phyloP scores from a whole-genome alignment of 2,888 invertebrate species.

The Cactoblastis cactorum region DNA sequence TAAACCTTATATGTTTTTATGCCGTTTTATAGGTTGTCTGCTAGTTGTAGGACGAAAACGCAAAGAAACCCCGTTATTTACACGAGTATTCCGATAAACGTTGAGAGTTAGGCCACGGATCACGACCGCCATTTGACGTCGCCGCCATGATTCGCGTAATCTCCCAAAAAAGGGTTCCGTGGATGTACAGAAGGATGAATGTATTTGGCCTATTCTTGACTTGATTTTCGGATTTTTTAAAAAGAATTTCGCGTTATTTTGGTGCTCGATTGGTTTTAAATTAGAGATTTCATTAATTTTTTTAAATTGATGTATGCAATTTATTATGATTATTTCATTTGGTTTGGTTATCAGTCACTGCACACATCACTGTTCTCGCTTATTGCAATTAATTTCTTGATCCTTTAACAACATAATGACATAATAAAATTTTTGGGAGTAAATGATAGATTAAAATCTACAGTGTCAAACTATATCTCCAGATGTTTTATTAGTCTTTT shows the following conservation, averaged over 20 bases:
- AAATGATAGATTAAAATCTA: too few relatives aligned
- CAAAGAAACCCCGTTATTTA: constrained; percentile 59
- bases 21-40: neutral
- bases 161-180: constrained; percentile 59
- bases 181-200: constrained; percentile 31
- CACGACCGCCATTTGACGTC: constrained; percentile 46
- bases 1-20: neutral
- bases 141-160: constrained; percentile 62
- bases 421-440: too few relatives aligned
- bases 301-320: too few relatives aligned
- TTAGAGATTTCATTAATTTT: too few relatives aligned
- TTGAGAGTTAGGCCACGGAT: constrained; percentile 49
- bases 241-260: neutral
- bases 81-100: constrained; percentile 62
- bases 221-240: neutral
- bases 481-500: too few relatives aligned
- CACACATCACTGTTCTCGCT: too few relatives aligned
- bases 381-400: too few relatives aligned
- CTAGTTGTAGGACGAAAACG: constrained; percentile 36
- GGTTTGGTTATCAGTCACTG: too few relatives aligned
- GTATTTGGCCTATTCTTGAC: constrained; percentile 28
- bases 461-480: too few relatives aligned
- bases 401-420: too few relatives aligned
- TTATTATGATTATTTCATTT: too few relatives aligned
- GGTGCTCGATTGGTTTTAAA: neutral